Evolutionary conservation across 2,113 vertebrate species (phyloP).

Genomic region (Dicerorhinus sumatrensis): DNA sequence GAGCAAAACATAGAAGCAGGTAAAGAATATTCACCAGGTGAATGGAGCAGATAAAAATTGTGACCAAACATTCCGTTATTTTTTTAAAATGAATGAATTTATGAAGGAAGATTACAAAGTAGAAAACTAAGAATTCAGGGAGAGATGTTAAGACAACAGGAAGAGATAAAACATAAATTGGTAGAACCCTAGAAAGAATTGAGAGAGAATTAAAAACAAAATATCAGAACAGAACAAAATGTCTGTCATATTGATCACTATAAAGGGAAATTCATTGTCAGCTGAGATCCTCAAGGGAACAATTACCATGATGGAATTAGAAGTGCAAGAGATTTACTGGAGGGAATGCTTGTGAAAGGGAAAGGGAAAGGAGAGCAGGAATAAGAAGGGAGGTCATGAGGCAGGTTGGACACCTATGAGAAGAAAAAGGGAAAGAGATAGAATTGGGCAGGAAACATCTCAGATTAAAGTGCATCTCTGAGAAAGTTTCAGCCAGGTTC

Average conservation of each 20-base stretch:
- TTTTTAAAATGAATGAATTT: not conserved
- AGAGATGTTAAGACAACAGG: not conserved
- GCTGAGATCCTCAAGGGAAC: not conserved
- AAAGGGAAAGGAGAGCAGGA: not conserved
- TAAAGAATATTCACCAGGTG: not conserved
- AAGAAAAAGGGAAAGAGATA: not conserved
- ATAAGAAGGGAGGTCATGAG: not conserved
- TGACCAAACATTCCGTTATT: not conserved
- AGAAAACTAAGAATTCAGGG: not conserved
- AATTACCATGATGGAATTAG: not conserved
- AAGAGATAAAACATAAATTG: not conserved
- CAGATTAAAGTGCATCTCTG: not conserved
- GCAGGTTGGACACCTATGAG: not conserved
- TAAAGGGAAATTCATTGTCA: not conserved
- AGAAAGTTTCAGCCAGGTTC: not conserved
- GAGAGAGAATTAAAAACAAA: not conserved
- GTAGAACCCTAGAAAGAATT: not conserved
- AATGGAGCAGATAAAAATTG: not conserved
- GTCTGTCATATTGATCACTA: not conserved
- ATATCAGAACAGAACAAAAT: not conserved
- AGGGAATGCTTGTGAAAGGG: not conserved
- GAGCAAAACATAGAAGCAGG: not conserved
- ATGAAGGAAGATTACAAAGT: not conserved
- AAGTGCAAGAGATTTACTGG: not conserved
- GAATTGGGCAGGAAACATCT: not conserved